A percentile compares a stretch with the other conserved stretches of the same genome.
These are phyloP conservation scores for Malurus cyaneus DNA, from an alignment of 2,113 vertebrate species.

Conservation along the genomic window DNA sequence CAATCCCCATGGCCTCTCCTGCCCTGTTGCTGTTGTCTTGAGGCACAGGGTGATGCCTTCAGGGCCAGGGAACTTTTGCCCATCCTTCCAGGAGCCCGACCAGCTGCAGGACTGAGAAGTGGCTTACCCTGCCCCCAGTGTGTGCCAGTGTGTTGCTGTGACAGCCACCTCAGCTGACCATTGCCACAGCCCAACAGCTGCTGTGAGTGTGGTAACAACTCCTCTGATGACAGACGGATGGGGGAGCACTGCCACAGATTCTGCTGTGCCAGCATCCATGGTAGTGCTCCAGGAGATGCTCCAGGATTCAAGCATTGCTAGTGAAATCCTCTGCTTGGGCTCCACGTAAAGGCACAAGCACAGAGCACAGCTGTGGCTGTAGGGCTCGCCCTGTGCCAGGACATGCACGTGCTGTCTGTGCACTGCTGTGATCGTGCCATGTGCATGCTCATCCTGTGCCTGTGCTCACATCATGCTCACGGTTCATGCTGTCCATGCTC, in stretches of 20 bases:
- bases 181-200: background rate
- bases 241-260: background rate
- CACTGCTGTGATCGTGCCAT: no score
- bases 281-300: rapidly evolving
- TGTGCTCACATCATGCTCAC: background rate
- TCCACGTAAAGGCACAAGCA: rapidly evolving
- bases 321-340: background rate
- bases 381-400: background rate
- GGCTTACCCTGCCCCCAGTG: background rate
- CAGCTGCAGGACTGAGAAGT: background rate
- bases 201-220: rapidly evolving
- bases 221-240: rapidly evolving
- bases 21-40: background rate
- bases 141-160: background rate
- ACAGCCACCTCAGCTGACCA: background rate
- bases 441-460: background rate
- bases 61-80: background rate
- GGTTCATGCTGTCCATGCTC: background rate
- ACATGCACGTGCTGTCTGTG: rapidly evolving
- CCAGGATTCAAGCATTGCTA: background rate
- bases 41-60: background rate
- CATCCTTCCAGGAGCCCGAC: background rate
- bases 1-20: background rate
- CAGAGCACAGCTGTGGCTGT: background rate
- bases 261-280: rapidly evolving